Evolutionary conservation across 2,888 invertebrate species (phyloP).

Genomic region (Plagodis dolabraria): DNA sequence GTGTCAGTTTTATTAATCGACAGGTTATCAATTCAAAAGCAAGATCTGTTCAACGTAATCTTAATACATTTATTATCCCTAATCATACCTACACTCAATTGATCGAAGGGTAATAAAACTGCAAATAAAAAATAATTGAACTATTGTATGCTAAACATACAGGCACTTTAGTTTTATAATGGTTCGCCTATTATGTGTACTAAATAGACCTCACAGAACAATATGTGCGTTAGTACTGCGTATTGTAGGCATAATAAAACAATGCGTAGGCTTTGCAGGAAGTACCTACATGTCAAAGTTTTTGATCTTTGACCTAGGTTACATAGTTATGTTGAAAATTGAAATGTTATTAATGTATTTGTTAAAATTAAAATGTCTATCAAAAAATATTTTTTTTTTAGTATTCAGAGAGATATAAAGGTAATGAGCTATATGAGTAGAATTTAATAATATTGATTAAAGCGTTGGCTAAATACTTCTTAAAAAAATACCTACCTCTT

Average conservation of each 20-base stretch:
- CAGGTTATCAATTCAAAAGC: conserved; percentile 3
- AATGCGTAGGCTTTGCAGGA: conserved; percentile 2
- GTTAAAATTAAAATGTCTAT: no score
- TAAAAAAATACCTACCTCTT: no score
- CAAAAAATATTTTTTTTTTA: no score
- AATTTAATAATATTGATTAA: no score
- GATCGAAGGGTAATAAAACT: conserved; percentile 54
- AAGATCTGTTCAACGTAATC: conserved; percentile 15
- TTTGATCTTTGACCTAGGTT: conserved; percentile 12
- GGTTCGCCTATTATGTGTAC: conserved; percentile 66
- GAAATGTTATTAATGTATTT: no score
- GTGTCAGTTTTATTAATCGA: not conserved
- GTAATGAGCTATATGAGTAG: no score
- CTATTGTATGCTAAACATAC: conserved; percentile 79
- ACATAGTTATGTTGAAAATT: not conserved
- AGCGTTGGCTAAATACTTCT: no score
- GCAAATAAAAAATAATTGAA: conserved; percentile 62
- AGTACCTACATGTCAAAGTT: not conserved
- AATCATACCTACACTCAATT: conserved; percentile 43
- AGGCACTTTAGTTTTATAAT: conserved; percentile 64
- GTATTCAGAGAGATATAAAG: no score
- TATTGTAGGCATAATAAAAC: conserved; percentile 11
- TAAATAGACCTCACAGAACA: conserved; percentile 75
- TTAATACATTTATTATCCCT: conserved; percentile 24
- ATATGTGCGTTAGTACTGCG: not conserved